These are phyloP conservation scores for Fragum whitleyi DNA, from an alignment of 2,888 invertebrate species.

Conservation along the genomic window DNA sequence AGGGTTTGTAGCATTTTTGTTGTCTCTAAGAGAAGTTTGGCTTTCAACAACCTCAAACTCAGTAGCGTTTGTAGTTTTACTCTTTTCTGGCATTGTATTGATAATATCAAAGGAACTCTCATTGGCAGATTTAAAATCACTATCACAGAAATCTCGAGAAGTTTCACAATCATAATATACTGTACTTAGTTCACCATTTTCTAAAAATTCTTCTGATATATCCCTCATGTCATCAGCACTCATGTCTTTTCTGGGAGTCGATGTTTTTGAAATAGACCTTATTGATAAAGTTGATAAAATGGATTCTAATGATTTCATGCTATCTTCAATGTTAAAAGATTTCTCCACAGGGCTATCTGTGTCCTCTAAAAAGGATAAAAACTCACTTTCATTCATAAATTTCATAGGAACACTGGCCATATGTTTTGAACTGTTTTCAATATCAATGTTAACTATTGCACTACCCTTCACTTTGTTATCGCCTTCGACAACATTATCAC, in stretches of 20 bases:
- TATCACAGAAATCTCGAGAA: slow-evolving; percentile 28
- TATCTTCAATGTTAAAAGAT: slow-evolving; percentile 69
- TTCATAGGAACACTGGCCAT: slow-evolving; percentile 31
- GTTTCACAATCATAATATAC: slow-evolving; percentile 61
- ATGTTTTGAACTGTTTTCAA: slow-evolving; percentile 3
- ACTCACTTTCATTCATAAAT: slow-evolving; percentile 68
- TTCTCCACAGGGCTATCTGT: slow-evolving; percentile 73
- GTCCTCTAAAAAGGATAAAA: slow-evolving; percentile 76
- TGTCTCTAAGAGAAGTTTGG: background rate
- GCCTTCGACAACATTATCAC: slow-evolving; percentile 37
- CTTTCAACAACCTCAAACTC: slow-evolving; percentile 60
- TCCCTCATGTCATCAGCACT: slow-evolving; percentile 40
- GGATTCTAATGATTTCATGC: slow-evolving; percentile 67
- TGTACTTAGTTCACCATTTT: slow-evolving; percentile 58
- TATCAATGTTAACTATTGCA: slow-evolving; percentile 53
- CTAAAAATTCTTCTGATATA: slow-evolving; percentile 46
- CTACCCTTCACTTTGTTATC: slow-evolving; percentile 19
- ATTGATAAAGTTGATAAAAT: slow-evolving; percentile 60
- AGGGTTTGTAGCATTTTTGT: slow-evolving; percentile 16
- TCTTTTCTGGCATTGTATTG: slow-evolving; percentile 41
- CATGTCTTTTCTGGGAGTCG: slow-evolving; percentile 55
- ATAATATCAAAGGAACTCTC: slow-evolving; percentile 69
- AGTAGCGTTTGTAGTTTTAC: slow-evolving; percentile 39
- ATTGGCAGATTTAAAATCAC: slow-evolving; percentile 55
- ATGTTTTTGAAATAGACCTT: slow-evolving; percentile 58